These are phyloP conservation scores for Helarctos malayanus DNA, from an alignment of 2,797 vertebrate species.

Conservation along the genomic window DNA sequence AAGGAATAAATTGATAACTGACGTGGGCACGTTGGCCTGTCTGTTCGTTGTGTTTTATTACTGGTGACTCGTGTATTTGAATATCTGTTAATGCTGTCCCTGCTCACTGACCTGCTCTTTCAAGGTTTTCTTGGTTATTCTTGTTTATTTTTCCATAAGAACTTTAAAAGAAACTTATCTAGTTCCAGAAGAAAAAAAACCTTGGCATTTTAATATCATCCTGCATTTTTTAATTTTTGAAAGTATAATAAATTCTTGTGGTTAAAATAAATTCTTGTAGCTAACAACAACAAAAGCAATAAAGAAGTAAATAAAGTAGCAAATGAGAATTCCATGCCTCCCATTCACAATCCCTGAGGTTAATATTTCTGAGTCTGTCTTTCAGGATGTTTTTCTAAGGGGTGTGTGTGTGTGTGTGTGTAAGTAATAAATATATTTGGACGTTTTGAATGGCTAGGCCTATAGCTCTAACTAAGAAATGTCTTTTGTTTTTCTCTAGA, in stretches of 20 bases:
- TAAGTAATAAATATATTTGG: constrained; percentile 21
- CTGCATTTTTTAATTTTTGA: not conserved
- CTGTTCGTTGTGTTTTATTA: not conserved
- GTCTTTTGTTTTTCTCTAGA: constrained; percentile 71
- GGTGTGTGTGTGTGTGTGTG: not conserved
- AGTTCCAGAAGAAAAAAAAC: not conserved
- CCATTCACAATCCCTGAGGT: not conserved
- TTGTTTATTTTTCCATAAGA: not conserved
- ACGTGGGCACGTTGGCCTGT: not conserved
- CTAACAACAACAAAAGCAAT: not conserved
- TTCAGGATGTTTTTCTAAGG: constrained; percentile 12
- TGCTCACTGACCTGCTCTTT: not conserved
- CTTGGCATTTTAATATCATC: not conserved
- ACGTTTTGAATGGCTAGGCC: not conserved
- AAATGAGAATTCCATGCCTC: not conserved
- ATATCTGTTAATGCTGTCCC: not conserved
- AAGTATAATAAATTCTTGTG: not conserved
- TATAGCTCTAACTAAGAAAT: not conserved
- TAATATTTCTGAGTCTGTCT: not conserved
- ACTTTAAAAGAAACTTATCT: not conserved
- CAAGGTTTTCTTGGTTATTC: constrained; percentile 25
- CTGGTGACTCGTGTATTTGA: not conserved
- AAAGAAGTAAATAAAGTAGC: constrained; percentile 16
- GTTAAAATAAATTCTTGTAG: not conserved
- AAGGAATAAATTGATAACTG: not conserved